phyloP scores from a whole-genome alignment of 2,888 invertebrate species.

The Epinotia brunnichana region DNA sequence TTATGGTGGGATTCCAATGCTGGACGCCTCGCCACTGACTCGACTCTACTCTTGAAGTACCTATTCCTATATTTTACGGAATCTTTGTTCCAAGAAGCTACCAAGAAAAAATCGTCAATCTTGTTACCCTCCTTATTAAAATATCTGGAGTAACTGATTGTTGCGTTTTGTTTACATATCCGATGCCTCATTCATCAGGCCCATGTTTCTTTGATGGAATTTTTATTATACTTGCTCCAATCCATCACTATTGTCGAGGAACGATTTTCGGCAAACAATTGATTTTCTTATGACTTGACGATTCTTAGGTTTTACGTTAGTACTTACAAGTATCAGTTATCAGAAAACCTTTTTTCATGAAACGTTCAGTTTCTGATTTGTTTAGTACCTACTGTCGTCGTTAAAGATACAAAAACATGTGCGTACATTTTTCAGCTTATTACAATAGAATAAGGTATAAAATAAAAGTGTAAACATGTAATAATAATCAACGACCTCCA shows the following conservation, averaged over 20 bases:
- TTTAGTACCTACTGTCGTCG: too few species aligned
- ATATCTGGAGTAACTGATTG: slow-evolving; percentile 35
- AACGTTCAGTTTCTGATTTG: neutral
- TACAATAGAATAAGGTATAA: too few species aligned
- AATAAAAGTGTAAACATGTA: too few species aligned
- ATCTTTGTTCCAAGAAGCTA: neutral
- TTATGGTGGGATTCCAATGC: too few species aligned
- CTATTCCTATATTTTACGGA: too few species aligned
- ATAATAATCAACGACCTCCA: too few species aligned
- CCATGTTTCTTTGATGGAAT: slow-evolving; percentile 38
- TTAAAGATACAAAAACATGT: too few species aligned
- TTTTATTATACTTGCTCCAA: slow-evolving; percentile 35
- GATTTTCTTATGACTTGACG: slow-evolving; percentile 18
- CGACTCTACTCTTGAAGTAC: too few species aligned
- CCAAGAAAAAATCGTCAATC: slow-evolving; percentile 18
- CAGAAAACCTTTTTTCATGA: neutral
- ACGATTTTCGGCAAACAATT: slow-evolving; percentile 35
- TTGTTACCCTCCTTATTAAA: slow-evolving; percentile 28
- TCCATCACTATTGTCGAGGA: slow-evolving; percentile 39
- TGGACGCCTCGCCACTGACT: too few species aligned
- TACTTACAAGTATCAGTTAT: too few species aligned
- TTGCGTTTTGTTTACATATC: slow-evolving; percentile 43
- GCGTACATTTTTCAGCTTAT: too few species aligned
- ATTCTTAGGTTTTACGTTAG: neutral
- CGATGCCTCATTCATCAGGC: slow-evolving; percentile 41